Conservation (phyloP, 1,140 invertebrate genomes). For the Venturia canescens region DNA sequence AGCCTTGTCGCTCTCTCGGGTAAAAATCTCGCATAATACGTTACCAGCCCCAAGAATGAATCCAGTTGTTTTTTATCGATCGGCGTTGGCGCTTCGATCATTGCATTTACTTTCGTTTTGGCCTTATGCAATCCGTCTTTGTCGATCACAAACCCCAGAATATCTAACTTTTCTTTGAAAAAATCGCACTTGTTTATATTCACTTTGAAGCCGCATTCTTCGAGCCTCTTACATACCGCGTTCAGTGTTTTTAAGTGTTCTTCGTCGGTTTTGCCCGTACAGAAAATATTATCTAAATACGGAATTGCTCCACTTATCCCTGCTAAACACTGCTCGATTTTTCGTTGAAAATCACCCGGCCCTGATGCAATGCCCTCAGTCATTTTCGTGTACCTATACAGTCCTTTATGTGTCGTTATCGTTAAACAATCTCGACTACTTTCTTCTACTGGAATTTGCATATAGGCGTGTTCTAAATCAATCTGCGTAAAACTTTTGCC, state of each 20-base stretch:
- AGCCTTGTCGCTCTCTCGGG: no score
- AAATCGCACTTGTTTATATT: conserved; percentile 61
- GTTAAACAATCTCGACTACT: conserved; percentile 61
- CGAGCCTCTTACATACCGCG: conserved; percentile 54
- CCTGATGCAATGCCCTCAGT: conserved; percentile 65
- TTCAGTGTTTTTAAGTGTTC: conserved; percentile 58
- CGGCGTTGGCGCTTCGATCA: neutral
- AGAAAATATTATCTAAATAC: conserved; percentile 69
- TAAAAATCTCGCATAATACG: no score
- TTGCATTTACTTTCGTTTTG: neutral
- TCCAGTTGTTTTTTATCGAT: neutral
- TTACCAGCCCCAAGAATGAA: no score
- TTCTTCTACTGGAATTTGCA: conserved; percentile 62
- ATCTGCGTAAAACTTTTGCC: conserved; percentile 61
- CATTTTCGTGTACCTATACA: conserved; percentile 63
- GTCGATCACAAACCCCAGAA: neutral
- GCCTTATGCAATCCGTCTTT: neutral
- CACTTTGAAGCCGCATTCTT: conserved; percentile 51
- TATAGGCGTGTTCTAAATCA: conserved; percentile 64
- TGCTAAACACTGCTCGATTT: conserved; percentile 68
- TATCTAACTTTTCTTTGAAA: conserved; percentile 52
- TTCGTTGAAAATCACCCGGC: conserved; percentile 71
- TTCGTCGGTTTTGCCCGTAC: conserved; percentile 55
- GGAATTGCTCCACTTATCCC: conserved; percentile 52
- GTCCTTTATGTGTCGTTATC: conserved; percentile 64